Percentiles rank a stretch among this genome's conserved stretches.
Conservation (phyloP, 2,888 invertebrate genomes). For the Lagria hirta region DNA sequence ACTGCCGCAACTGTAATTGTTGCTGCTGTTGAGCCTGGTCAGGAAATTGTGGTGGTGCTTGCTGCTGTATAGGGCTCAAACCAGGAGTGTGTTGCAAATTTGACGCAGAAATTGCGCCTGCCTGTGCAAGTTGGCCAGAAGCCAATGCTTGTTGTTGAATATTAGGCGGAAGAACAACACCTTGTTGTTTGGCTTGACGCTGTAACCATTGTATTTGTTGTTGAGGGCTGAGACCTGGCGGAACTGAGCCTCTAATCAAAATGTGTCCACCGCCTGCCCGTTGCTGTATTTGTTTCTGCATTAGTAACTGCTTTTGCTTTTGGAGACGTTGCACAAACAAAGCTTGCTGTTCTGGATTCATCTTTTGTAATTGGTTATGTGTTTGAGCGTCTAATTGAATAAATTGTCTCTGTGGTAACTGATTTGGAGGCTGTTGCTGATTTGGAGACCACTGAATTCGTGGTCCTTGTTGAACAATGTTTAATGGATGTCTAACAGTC, state of each 20-base stretch:
- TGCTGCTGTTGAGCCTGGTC: conserved; percentile 39
- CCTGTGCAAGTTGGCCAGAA: too few species aligned
- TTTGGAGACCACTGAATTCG: conserved; percentile 46
- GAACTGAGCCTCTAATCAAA: conserved; percentile 50
- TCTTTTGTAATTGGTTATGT: conserved; percentile 78
- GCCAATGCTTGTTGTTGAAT: conserved; percentile 47
- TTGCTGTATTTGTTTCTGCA: conserved; percentile 59
- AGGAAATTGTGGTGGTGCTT: conserved; percentile 36
- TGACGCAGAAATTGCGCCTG: conserved; percentile 30
- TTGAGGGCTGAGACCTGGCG: conserved; percentile 51
- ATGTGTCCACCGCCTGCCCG: conserved; percentile 53
- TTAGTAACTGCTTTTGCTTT: conserved; percentile 59
- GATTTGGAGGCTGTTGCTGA: conserved; percentile 39
- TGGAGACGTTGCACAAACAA: conserved; percentile 78
- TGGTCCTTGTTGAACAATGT: conserved; percentile 33
- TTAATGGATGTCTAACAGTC: conserved; percentile 23
- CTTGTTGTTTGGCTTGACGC: conserved; percentile 53
- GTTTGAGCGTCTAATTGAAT: conserved; percentile 83
- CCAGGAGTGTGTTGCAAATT: conserved; percentile 45
- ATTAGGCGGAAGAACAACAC: conserved; percentile 50
- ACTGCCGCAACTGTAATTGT: conserved; percentile 59
- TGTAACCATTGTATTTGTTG: conserved; percentile 55
- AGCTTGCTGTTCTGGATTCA: conserved; percentile 77
- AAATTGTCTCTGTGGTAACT: conserved; percentile 62
- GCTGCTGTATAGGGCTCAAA: conserved; percentile 49